Percentiles rank a stretch among this genome's conserved stretches.
Conservation (phyloP, 2,888 invertebrate species). For the Ariolimax columbianus region DNA sequence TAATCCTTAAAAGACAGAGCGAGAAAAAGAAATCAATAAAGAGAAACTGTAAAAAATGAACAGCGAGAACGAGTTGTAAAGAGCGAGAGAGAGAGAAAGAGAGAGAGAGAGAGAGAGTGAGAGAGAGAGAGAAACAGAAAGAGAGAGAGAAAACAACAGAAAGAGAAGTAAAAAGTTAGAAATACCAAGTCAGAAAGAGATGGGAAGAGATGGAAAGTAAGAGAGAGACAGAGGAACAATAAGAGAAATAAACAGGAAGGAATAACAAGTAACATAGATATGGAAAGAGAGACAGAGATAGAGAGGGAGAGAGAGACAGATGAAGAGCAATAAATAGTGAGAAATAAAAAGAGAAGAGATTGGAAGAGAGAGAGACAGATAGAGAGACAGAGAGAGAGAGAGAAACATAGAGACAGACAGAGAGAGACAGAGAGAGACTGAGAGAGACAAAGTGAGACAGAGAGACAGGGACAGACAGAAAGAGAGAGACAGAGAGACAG, state of each 20-base stretch:
- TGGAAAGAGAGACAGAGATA: too few relatives aligned
- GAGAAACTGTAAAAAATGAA: too few relatives aligned
- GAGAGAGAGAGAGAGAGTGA: conserved; percentile 50
- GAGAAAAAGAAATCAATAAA: too few relatives aligned
- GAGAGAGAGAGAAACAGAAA: conserved; percentile 25
- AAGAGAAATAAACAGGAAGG: neutral
- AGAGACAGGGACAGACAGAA: too few relatives aligned
- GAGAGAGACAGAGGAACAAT: conserved; percentile 26
- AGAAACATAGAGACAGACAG: too few relatives aligned
- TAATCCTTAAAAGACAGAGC: too few relatives aligned
- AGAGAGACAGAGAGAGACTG: conserved; percentile 4
- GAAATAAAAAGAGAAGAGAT: conserved; percentile 34
- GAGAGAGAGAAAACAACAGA: neutral
- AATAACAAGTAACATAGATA: too few relatives aligned
- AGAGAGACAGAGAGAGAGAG: too few relatives aligned
- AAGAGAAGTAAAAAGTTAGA: neutral
- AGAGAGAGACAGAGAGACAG: too few relatives aligned
- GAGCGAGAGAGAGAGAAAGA: conserved; percentile 31
- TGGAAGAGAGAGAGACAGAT: conserved; percentile 31
- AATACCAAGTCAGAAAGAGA: too few relatives aligned
- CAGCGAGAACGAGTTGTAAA: neutral
- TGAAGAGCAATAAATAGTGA: too few relatives aligned
- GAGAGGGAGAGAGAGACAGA: too few relatives aligned
- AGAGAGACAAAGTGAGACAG: conserved; percentile 25
- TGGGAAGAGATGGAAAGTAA: neutral